Evolutionary conservation across 2,797 vertebrate genomes (phyloP).

Genomic region (Picus viridis): DNA sequence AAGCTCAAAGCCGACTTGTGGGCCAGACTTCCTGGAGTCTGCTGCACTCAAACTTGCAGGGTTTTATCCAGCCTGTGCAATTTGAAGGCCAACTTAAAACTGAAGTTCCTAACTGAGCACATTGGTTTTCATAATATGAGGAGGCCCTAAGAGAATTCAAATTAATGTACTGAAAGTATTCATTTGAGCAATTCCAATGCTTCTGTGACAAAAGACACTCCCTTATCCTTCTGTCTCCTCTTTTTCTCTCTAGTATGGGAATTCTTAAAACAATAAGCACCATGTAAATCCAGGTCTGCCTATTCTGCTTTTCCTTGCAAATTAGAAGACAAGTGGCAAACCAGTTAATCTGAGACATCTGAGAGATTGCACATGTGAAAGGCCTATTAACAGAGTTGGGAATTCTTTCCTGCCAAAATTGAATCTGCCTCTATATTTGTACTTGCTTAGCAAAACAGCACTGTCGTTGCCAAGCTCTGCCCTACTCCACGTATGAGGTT

Average conservation of each 20-base stretch:
- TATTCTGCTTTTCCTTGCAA: constrained; percentile 3
- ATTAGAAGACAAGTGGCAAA: constrained; percentile 34
- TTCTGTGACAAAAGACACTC: background rate
- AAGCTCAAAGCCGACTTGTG: rapidly evolving
- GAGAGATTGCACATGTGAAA: background rate
- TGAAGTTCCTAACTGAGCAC: background rate
- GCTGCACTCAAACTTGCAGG: background rate
- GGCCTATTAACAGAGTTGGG: background rate
- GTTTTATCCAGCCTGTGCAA: background rate
- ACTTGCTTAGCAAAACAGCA: constrained; percentile 46
- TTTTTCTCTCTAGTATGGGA: background rate
- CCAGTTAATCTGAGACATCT: constrained; percentile 27
- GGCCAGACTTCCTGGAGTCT: background rate
- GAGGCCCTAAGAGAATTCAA: background rate
- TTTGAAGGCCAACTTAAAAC: background rate
- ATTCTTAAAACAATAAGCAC: background rate
- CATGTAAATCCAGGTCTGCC: background rate
- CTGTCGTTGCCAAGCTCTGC: constrained; percentile 33
- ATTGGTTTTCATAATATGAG: background rate
- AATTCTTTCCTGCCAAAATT: constrained; percentile 51
- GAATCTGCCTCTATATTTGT: constrained; percentile 46
- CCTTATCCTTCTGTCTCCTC: background rate
- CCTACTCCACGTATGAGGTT: constrained; percentile 44
- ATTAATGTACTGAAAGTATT: background rate
- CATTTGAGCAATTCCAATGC: background rate